Conservation (phyloP, 2,797 vertebrate genomes). For the Darevskia mixta region DNA sequence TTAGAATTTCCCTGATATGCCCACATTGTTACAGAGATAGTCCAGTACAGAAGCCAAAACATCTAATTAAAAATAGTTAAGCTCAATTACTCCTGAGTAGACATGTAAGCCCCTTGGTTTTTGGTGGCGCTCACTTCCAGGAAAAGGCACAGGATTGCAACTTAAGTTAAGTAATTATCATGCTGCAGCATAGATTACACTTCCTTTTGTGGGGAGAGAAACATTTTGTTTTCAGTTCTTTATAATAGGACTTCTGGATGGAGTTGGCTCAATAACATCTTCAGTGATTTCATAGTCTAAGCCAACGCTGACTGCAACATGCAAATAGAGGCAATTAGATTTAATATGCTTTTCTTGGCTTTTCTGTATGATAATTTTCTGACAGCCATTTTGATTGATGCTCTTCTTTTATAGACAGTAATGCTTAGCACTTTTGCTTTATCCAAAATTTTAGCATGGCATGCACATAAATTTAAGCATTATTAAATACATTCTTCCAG, state of each 20-base stretch:
- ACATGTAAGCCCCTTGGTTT: neutral
- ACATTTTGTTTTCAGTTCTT: neutral
- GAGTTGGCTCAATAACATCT: neutral
- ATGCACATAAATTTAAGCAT: neutral
- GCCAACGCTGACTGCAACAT: neutral
- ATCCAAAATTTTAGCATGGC: neutral
- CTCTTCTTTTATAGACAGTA: neutral
- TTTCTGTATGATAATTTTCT: constrained; percentile 12
- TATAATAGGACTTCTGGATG: neutral
- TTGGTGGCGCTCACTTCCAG: neutral
- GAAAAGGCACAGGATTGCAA: neutral
- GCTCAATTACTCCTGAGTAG: neutral
- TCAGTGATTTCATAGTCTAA: neutral
- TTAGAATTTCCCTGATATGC: neutral
- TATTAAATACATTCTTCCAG: neutral
- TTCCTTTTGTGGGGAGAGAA: neutral
- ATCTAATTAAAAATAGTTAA: neutral
- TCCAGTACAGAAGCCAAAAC: neutral
- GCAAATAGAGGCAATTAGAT: constrained; percentile 22
- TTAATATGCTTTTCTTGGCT: neutral
- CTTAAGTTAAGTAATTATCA: neutral
- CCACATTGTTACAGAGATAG: neutral
- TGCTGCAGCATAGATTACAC: neutral
- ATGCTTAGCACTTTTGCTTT: neutral
- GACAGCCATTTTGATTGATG: neutral